Base-by-base conservation (phyloP, 2,797 vertebrate species). In the Cuculus canorus region DNA sequence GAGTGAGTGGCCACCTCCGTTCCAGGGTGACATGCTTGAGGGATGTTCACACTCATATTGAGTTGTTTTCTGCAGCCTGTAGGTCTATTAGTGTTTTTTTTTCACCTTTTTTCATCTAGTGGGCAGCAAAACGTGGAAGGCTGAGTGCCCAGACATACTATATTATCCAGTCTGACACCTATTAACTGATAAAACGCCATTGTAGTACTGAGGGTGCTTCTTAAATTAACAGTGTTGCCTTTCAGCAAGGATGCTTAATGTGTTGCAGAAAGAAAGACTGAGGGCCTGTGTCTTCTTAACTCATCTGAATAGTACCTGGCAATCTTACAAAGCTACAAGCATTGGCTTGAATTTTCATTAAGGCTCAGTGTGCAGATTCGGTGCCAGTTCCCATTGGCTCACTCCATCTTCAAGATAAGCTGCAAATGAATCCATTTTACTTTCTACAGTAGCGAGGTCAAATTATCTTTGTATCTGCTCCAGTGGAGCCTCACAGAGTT, bases 291-390 rank as follows among this genome's bases (percentile, higher is more conserved):
- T 73, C 71, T 88, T 84, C 86, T 59, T 66, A 56, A 80, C 27
- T 80, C 28, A 53, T 69, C 52, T 77, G 18, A 86, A 82, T 30
- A 88, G 81, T 43, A 81, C 24, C 66, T 86, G 91, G 89, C 60
- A 89, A 73, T 59, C 48, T 59, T 64, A 92, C 60, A 66, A 82
- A 92, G n/a, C 33, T 45, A 61, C 87, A 90, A 96, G 75, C 33
- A 52, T 33, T 59, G 54, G 56, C 82, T 70, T 87, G 86, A 79
- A 82, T 92, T 93, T 79, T 89, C 68, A 85, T 82, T 77, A 79
- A 50, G 28, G 53, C 28, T 87, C 41, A 86, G 39, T 30, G 17
- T 60, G 82, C 1, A 5, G 30, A 86, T 89, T 92, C 81, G 65
- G 64, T 60, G 68, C 66, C 75, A 80, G 84, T 59, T 94, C 92